Base-by-base conservation (phyloP, 2,113 vertebrate species). In the Tychaedon coryphoeus region DNA sequence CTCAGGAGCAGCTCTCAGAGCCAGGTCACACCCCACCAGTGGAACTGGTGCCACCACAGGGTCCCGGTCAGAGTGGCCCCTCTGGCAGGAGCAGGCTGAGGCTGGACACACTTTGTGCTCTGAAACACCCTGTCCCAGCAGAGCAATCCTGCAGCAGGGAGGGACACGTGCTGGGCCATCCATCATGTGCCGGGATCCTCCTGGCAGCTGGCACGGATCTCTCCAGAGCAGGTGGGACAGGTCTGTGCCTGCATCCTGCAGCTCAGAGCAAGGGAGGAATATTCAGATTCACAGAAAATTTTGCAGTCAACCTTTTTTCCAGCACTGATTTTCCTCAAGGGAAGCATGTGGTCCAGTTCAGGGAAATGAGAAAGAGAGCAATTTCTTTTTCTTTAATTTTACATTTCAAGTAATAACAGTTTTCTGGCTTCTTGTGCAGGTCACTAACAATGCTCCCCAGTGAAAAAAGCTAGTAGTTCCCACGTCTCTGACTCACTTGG, bases 271-370 rank as follows among this genome's bases (percentile, higher is more conserved):
- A 78, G 51, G 71, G 26, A 88, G 48, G 57, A 81, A 78, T 65
- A 95, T 65, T 93, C 89, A 81, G 77, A 89, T 92, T 87, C 92
- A 87, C 86, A 87, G 84, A 91, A 92, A 91, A 74, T 69, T 84
- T 89, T 94, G 58, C 77, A 92, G 86, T 85, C 77, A 75, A 92
- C 91, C 28, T 91, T 95, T 96, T 95, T 92, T 93, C 93, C 86
- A 92, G 9, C 69, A 36, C 69, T 71, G 76, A 92, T 91, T 80
- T 91, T 86, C 45, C 96, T 89, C 89, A 65, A 75, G 93, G 84
- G 96, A 94, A 58, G 23, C 57, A 65, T 77, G 84, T 34, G 70
- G 91, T 89, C 61, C 65, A 79, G 70, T 91, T 87, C 87, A 92
- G 89, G 86, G 73, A 93, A 95, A 91, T 85, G 80, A 95, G 84